phyloP scores from a whole-genome alignment of 1,140 invertebrate genomes.

The Nilaparvata lugens region DNA sequence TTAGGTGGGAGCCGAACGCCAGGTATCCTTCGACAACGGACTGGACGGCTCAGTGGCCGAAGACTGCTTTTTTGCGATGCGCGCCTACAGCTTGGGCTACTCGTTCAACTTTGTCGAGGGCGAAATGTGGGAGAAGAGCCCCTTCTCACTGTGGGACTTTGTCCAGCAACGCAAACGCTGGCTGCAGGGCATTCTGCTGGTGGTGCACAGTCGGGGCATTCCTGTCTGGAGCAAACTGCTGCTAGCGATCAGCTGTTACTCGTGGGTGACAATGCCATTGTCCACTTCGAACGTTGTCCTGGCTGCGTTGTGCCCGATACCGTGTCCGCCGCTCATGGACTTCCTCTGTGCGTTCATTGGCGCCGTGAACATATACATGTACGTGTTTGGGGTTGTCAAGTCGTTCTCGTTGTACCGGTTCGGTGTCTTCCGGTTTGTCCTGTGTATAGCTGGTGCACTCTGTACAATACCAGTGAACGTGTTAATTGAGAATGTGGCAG shows the following conservation, averaged over 20 bases:
- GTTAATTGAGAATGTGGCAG: conserved; percentile 87
- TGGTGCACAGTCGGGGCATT: conserved; percentile 82
- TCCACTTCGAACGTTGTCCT: conserved; percentile 82
- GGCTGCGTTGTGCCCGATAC: conserved; percentile 75
- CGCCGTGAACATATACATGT: conserved; percentile 91
- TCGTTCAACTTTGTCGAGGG: conserved; percentile 90
- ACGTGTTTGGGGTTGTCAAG: conserved; percentile 90
- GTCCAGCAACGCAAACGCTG: conserved; percentile 93
- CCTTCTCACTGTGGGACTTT: conserved; percentile 90
- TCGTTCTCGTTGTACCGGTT: conserved; percentile 85
- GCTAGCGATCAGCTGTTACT: conserved; percentile 82
- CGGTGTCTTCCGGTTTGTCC: conserved; percentile 64
- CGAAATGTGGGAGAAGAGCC: conserved; percentile 97
- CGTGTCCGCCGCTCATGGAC: conserved; percentile 72
- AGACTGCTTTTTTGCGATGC: conserved; percentile 95
- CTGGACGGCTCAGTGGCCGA: conserved; percentile 94
- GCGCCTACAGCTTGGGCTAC: conserved; percentile 75
- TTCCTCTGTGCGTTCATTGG: conserved; percentile 81
- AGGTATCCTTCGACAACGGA: conserved; percentile 92
- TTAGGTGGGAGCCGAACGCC: conserved; percentile 76
- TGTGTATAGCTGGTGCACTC: conserved; percentile 76
- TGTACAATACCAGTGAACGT: conserved; percentile 85
- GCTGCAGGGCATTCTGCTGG: conserved; percentile 92
- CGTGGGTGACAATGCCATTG: conserved; percentile 90
- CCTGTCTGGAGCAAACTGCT: conserved; percentile 74